These are phyloP conservation scores for Ciconia stormi DNA, from an alignment of 2,113 vertebrate species.

Conservation along the genomic window DNA sequence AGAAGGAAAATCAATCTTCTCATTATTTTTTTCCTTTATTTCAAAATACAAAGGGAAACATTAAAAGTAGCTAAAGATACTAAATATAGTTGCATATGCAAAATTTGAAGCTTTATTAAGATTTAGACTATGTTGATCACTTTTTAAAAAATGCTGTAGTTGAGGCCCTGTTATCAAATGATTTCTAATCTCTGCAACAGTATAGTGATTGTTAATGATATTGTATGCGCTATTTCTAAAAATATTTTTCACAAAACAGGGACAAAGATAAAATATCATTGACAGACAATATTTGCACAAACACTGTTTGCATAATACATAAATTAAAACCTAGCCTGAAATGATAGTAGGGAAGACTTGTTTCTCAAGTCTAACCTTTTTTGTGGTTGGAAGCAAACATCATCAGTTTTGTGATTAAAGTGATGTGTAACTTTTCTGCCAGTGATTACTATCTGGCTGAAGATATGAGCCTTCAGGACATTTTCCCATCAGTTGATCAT, in stretches of 20 bases:
- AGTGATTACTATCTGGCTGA: background rate
- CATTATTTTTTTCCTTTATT: background rate
- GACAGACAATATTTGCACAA: background rate
- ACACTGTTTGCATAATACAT: background rate
- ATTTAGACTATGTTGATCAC: background rate
- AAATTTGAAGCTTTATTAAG: background rate
- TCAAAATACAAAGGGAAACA: background rate
- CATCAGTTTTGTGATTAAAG: background rate
- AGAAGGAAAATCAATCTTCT: background rate
- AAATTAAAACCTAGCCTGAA: background rate
- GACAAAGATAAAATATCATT: background rate
- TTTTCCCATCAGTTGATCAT: background rate
- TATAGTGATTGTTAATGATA: background rate
- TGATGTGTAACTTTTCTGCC: background rate
- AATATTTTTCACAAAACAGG: background rate
- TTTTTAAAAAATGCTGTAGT: background rate
- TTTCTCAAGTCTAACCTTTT: background rate
- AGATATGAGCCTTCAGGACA: background rate
- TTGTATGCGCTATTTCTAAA: background rate
- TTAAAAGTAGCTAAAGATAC: background rate
- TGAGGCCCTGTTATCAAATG: background rate
- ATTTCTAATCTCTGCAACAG: background rate
- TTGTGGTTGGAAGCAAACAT: background rate
- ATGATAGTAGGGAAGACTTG: background rate
- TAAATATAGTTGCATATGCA: background rate